phyloP scores from a whole-genome alignment of 2,888 invertebrate species.

The Gnatocerus cornutus region DNA sequence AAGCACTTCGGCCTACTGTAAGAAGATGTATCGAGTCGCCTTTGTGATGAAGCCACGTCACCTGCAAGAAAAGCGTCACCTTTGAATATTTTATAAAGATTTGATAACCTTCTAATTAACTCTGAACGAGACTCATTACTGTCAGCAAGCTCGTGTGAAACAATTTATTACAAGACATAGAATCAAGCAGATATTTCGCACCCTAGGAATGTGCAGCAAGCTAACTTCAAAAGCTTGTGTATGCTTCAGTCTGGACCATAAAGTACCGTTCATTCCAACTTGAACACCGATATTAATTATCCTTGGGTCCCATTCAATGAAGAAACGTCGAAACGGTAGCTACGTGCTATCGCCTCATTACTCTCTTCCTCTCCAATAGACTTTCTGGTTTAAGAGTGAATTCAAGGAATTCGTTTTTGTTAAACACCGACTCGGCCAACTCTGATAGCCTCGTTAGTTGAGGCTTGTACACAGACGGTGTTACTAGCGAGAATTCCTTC shows the following conservation, averaged over 20 bases:
- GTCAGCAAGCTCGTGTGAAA: conserved; percentile 33
- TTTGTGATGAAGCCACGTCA: conserved; percentile 76
- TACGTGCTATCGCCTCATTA: conserved; percentile 49
- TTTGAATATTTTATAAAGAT: conserved; percentile 26
- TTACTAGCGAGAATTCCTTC: conserved; percentile 11
- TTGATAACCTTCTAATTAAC: conserved; percentile 46
- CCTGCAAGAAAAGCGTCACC: conserved; percentile 69
- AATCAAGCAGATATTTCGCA: conserved; percentile 29
- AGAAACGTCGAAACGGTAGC: conserved; percentile 45
- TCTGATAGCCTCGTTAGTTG: conserved; percentile 37
- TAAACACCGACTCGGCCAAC: conserved; percentile 41
- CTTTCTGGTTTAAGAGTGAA: conserved; percentile 44
- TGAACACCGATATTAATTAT: conserved; percentile 49
- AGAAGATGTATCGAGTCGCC: conserved; percentile 75
- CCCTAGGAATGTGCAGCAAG: conserved; percentile 37
- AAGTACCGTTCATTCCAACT: conserved; percentile 43
- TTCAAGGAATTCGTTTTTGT: conserved; percentile 45
- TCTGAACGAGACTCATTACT: conserved; percentile 40
- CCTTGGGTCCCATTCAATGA: conserved; percentile 43
- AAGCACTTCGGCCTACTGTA: conserved; percentile 75
- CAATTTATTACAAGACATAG: conserved; percentile 41
- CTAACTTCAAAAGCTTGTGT: conserved; percentile 42
- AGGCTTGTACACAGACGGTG: conserved; percentile 15
- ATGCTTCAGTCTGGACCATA: conserved; percentile 43
- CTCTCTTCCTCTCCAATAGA: conserved; percentile 47